These are phyloP conservation scores for Mola mola DNA, from an alignment of 2,113 vertebrate genomes.

Conservation along the genomic window DNA sequence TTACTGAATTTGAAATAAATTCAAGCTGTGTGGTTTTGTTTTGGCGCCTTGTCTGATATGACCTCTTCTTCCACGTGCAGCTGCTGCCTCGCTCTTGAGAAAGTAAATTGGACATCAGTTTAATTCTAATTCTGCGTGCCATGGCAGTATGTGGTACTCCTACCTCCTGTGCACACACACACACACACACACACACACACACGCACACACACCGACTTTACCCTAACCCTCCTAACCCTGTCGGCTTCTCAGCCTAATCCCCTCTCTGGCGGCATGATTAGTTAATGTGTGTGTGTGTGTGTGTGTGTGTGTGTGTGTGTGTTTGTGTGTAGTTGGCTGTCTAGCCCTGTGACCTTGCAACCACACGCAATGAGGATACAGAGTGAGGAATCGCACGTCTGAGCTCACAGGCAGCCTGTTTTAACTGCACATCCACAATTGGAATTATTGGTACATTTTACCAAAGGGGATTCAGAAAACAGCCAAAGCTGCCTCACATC, in stretches of 20 bases:
- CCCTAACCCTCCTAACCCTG: constrained; percentile 68
- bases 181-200: constrained; percentile 9
- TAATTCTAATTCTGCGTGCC: constrained; percentile 58
- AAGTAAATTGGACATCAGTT: constrained; percentile 61
- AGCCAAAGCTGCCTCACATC: not conserved
- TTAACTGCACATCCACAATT: constrained; percentile 37
- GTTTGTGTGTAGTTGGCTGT: constrained; percentile 56
- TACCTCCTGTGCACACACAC: constrained; percentile 9
- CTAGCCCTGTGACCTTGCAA: constrained; percentile 78
- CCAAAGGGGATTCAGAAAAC: constrained; percentile 2
- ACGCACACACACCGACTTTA: constrained; percentile 44
- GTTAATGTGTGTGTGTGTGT: constrained; percentile 55
- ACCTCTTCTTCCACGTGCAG: constrained; percentile 22
- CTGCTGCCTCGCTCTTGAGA: constrained; percentile 49
- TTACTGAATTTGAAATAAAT: constrained; percentile 6
- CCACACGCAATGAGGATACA: constrained; percentile 74
- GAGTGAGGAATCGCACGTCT: constrained; percentile 65
- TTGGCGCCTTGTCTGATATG: constrained; percentile 9
- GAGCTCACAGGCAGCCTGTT: constrained; percentile 60
- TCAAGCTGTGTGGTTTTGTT: constrained; percentile 5
- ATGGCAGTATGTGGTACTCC: constrained; percentile 38
- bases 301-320: constrained; percentile 38
- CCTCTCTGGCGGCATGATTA: constrained; percentile 67
- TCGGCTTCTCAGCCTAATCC: constrained; percentile 71
- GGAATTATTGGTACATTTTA: constrained; percentile 29